These are phyloP conservation scores for human DNA, from an alignment of 2,113 vertebrate genomes.

Conservation along the genomic window DNA sequence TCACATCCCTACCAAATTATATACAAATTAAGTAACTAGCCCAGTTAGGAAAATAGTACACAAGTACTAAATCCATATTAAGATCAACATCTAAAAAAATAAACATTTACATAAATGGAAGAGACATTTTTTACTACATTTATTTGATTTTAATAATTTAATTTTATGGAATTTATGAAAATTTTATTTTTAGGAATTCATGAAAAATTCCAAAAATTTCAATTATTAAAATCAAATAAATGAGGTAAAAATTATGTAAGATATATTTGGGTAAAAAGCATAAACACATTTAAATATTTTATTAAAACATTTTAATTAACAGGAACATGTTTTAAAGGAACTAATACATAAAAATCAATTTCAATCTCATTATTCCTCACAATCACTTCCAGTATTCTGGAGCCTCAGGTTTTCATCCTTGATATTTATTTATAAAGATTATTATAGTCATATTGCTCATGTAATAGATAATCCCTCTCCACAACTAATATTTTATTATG, in stretches of 20 bases:
- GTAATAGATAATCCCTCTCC: background rate
- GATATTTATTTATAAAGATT: background rate
- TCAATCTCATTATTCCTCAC: background rate
- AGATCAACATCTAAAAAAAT: background rate
- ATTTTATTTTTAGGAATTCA: background rate
- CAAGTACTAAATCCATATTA: background rate
- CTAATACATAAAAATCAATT: background rate
- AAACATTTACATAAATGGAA: background rate
- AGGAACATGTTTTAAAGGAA: background rate
- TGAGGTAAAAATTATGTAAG: background rate
- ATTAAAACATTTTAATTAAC: background rate
- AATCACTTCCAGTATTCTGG: background rate
- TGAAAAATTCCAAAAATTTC: background rate
- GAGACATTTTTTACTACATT: background rate
- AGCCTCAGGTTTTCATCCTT: background rate
- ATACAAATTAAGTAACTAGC: background rate
- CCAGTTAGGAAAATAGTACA: background rate
- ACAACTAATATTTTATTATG: background rate
- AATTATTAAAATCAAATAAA: conserved; percentile 23
- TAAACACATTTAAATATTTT: background rate
- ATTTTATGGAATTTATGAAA: too few relatives aligned
- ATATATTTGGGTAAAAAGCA: background rate
- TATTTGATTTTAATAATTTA: too few relatives aligned
- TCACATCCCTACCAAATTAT: background rate
- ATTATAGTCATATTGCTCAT: background rate